Percentiles rank a stretch among this genome's conserved stretches.
Conservation (phyloP, 2,797 vertebrate species). For the Masticophis lateralis region DNA sequence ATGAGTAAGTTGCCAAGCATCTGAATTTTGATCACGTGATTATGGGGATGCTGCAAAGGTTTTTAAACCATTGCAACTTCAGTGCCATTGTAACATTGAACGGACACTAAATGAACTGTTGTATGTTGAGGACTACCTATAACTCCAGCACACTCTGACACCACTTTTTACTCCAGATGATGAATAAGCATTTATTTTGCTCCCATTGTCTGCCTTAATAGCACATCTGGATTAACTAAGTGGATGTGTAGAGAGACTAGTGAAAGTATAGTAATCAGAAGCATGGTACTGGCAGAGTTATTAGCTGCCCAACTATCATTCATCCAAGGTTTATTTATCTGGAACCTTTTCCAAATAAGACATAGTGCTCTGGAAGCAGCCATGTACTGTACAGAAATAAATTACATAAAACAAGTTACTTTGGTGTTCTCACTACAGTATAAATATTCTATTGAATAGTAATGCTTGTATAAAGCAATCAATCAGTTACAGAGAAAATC, state of each 20-base stretch:
- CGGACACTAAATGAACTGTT: neutral
- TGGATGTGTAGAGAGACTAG: neutral
- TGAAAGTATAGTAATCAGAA: neutral
- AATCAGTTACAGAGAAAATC: neutral
- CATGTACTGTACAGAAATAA: neutral
- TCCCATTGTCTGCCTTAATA: neutral
- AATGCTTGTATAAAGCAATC: neutral
- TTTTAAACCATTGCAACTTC: neutral
- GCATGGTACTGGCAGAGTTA: neutral
- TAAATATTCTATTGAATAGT: neutral
- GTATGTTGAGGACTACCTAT: neutral
- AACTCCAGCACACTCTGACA: neutral
- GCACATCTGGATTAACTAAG: neutral
- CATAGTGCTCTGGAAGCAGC: neutral
- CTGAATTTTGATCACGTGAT: neutral
- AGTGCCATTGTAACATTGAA: neutral
- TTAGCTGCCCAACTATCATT: neutral
- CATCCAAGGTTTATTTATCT: neutral
- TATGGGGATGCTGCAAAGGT: neutral
- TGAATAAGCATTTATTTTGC: neutral
- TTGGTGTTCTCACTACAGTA: neutral
- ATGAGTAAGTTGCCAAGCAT: neutral
- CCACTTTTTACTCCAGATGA: neutral
- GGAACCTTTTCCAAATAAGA: neutral
- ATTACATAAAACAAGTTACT: neutral